A percentile compares a stretch with the other conserved stretches of the same genome.
phyloP scores from a whole-genome alignment of 2,888 invertebrate species.

The Mamestra brassicae region DNA sequence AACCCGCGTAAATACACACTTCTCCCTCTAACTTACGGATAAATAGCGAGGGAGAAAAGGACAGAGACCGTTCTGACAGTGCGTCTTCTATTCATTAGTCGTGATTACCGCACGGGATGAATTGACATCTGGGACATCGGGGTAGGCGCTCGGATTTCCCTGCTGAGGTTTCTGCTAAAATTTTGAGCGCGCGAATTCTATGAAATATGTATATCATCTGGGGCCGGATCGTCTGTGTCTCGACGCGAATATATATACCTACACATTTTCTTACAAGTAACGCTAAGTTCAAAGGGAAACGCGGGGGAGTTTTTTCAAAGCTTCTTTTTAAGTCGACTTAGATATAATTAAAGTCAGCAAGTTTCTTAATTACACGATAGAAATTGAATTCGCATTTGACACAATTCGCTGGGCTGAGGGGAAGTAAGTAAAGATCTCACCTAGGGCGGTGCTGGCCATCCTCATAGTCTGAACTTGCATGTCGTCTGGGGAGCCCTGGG shows the following conservation, averaged over 20 bases:
- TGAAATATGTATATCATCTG: conserved; percentile 78
- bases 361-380: conserved; percentile 55
- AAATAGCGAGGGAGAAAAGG: conserved; percentile 76
- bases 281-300: conserved; percentile 61
- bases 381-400: conserved; percentile 70
- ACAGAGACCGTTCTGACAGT: conserved; percentile 78
- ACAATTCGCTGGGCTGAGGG: conserved; percentile 62
- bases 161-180: conserved; percentile 86
- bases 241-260: conserved; percentile 41
- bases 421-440: conserved; percentile 81
- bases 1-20: conserved; percentile 74
- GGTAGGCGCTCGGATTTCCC: conserved; percentile 85
- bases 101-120: conserved; percentile 87
- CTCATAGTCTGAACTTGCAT: conserved; percentile 93
- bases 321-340: conserved; percentile 55
- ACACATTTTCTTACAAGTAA: conserved; percentile 61
- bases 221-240: conserved; percentile 56
- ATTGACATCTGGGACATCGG: conserved; percentile 89
- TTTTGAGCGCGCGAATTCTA: conserved; percentile 80
- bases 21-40: conserved; percentile 78
- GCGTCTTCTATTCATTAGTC: conserved; percentile 89
- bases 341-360: conserved; percentile 57
- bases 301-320: conserved; percentile 49
- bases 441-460: conserved; percentile 93
- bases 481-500: conserved; percentile 91